Base-by-base conservation (phyloP, 2,797 vertebrate species). In the Ptychadena robeensis region DNA sequence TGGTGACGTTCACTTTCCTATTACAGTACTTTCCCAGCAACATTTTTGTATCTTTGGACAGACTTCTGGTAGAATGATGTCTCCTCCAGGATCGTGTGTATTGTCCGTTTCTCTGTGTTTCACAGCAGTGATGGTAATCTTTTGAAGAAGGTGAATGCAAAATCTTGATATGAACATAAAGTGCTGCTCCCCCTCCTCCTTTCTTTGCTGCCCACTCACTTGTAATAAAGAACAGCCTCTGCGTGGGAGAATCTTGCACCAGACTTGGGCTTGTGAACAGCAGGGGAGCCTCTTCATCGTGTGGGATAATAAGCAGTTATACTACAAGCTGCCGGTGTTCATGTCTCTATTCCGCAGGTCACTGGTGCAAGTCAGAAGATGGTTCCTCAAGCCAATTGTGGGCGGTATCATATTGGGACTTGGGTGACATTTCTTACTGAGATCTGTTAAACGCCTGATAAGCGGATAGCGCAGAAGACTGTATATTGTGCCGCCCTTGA, bases 211-310 rank as follows among this genome's bases (percentile, higher is more conserved):
- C 77, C 82, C 71, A 84, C 82, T 74, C 82, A 34, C 76, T 34
- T 61, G 31, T 75, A 85, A 64, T 70, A 15, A 70, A 80, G 71
- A 75, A 84, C 82, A 74, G 82, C 70, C 61, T 34, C 34, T 40
- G 82, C 64, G 70, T 84, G 77, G 82, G 37, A 69, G 64, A 69
- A 38, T 73, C 70, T 68, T 31, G 82, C 67, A 73, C 32, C 14
- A 73, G 75, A 65, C 82, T n/a, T 72, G n/a, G 15, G 15, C 44
- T 40, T 22, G 40, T 59, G 12, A 32, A 18, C 82, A 73, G 82
- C 75, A 73, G 75, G 61, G 70, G 73, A 34, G 34, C 27, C 2
- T 22, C 27, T 68, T 69, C 80, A 35, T 18, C 59, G 34, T 76
- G 72, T 74, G 80, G 48, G 64, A 75, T 76, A 40, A 75, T 76